phyloP scores from a whole-genome alignment of 2,797 vertebrate genomes.

The Acestrorhynchus altus region DNA sequence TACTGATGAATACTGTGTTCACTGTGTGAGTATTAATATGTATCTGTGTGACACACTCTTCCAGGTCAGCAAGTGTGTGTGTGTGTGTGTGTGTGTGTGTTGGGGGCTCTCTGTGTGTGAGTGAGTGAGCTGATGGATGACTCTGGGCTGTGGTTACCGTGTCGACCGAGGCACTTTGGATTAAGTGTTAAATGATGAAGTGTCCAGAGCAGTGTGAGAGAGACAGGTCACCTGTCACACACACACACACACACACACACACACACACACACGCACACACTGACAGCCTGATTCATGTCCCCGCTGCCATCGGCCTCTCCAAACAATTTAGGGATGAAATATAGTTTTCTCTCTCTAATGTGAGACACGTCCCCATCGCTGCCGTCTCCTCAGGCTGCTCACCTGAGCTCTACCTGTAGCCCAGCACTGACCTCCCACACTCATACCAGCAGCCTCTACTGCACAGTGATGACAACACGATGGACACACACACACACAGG shows the following conservation, averaged over 20 bases:
- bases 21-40: too few species aligned
- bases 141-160: constrained; percentile 15
- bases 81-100: neutral
- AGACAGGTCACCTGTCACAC: constrained; percentile 70
- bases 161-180: constrained; percentile 67
- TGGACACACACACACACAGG: too few species aligned
- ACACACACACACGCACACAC: constrained; percentile 14
- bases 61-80: neutral
- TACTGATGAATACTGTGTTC: too few species aligned
- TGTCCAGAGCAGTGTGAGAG: constrained; percentile 54
- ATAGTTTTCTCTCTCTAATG: constrained; percentile 67
- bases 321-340: constrained; percentile 80
- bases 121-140: constrained; percentile 35
- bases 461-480: too few species aligned
- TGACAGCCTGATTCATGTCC: constrained; percentile 77
- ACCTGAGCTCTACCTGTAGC: constrained; percentile 2
- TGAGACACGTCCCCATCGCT: constrained; percentile 61
- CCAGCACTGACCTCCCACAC: neutral
- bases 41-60: too few species aligned
- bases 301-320: constrained; percentile 72
- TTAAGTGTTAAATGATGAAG: constrained; percentile 78
- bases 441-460: neutral
- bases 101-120: too few species aligned
- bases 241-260: constrained; percentile 62
- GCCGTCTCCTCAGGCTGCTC: neutral